phyloP scores from a whole-genome alignment of 1,140 invertebrate species.

The Formica exsecta region DNA sequence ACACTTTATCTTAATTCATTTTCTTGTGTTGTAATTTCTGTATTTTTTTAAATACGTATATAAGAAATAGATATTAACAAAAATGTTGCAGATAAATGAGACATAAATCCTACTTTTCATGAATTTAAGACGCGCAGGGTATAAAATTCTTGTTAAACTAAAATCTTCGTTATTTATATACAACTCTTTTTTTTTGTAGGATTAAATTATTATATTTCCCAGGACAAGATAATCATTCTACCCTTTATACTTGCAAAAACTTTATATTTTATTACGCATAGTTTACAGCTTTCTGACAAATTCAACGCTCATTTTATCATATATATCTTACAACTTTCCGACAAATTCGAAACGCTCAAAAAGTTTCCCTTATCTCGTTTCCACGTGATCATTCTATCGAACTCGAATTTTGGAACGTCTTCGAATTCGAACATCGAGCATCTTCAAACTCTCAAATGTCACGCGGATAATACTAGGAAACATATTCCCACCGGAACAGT shows the following conservation, averaged over 20 bases:
- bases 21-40: neutral
- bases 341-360: neutral
- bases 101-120: neutral
- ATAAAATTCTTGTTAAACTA: constrained; percentile 1
- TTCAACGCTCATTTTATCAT: too few species aligned
- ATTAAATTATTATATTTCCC: too few species aligned
- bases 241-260: neutral
- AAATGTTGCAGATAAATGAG: neutral
- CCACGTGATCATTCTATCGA: neutral
- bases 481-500: constrained; percentile 43
- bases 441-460: neutral
- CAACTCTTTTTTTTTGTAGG: neutral
- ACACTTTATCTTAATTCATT: neutral
- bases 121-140: neutral
- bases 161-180: neutral
- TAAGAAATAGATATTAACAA: neutral
- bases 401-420: constrained; percentile 12
- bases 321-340: neutral
- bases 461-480: neutral
- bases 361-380: neutral
- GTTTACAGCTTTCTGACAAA: too few species aligned
- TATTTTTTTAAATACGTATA: neutral
- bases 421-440: too few species aligned
- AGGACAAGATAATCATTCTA: too few species aligned
- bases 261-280: too few species aligned